Evolutionary conservation across 2,113 vertebrate genomes (phyloP).

Genomic region (Copsychus sechellarum): DNA sequence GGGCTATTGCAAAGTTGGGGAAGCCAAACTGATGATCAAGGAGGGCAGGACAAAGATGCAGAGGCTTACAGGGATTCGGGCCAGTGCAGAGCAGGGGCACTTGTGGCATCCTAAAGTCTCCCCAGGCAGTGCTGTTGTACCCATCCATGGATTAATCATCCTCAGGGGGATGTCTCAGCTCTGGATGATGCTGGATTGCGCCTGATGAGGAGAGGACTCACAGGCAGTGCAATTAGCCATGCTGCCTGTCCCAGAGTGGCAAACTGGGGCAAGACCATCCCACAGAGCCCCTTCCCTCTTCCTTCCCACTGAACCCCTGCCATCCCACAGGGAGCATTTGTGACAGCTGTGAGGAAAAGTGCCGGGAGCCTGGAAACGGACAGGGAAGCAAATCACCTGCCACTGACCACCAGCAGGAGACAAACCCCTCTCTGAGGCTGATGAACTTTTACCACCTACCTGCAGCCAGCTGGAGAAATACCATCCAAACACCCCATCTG

Average conservation of each 20-base stretch:
- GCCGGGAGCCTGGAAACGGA: neutral
- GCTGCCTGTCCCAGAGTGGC: neutral
- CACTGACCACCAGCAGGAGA: neutral
- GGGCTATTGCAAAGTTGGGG: neutral
- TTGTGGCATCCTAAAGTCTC: neutral
- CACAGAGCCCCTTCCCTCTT: neutral
- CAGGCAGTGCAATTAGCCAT: neutral
- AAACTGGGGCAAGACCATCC: neutral
- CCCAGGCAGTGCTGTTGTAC: accelerated
- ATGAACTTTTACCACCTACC: neutral
- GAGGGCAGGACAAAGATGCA: neutral
- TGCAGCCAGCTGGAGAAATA: neutral
- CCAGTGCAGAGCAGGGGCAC: neutral
- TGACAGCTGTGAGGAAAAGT: neutral
- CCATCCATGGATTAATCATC: neutral
- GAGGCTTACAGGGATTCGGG: neutral
- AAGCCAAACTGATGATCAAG: neutral
- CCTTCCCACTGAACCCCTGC: neutral
- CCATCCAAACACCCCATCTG: neutral
- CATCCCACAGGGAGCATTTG: accelerated
- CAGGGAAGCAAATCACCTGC: accelerated
- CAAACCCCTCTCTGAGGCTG: neutral
- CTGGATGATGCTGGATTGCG: neutral
- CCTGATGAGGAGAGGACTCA: neutral
- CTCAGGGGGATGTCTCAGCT: neutral